A percentile compares a stretch with the other conserved stretches of the same genome.
These are phyloP conservation scores for Siniperca obscura DNA, from an alignment of 2,797 vertebrate species.

Conservation along the genomic window DNA sequence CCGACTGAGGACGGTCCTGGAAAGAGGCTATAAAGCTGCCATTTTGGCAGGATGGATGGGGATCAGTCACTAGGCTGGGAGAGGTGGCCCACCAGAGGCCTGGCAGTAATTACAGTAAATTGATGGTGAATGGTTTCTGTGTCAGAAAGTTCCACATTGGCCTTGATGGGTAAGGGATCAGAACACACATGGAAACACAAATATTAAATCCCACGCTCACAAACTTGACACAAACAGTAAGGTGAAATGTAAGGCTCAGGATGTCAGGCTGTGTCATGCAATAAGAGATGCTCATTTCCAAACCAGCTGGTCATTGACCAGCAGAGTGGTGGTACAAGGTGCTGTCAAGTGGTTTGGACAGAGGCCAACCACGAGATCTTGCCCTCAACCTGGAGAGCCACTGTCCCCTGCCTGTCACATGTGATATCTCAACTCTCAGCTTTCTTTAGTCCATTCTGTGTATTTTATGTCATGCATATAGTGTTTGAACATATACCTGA, in stretches of 20 bases:
- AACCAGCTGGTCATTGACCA: constrained; percentile 18
- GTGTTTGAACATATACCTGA: background rate
- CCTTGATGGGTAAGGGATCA: background rate
- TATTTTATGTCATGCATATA: background rate
- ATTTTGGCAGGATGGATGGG: constrained; percentile 73
- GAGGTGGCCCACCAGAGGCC: constrained; percentile 54
- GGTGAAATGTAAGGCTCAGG: background rate
- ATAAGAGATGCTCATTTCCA: constrained; percentile 12
- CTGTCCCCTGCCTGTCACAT: background rate
- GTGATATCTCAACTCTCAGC: background rate
- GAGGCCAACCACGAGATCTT: constrained; percentile 16
- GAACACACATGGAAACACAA: background rate
- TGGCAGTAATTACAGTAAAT: constrained; percentile 68
- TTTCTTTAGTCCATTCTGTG: background rate
- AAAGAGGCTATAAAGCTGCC: constrained; percentile 76
- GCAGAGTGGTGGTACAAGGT: constrained; percentile 11
- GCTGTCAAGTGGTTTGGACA: constrained; percentile 22
- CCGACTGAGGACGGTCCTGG: constrained; percentile 33
- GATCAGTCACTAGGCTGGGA: constrained; percentile 29
- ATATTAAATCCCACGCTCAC: background rate
- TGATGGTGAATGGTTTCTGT: constrained; percentile 57
- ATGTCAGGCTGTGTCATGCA: background rate
- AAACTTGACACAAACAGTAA: background rate
- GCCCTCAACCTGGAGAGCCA: background rate
- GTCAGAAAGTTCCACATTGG: constrained; percentile 32